Evolutionary conservation across 2,888 invertebrate species (phyloP), one percentile per base, ranked within the genome.

Genomic region (Conistra vaccinii): DNA sequence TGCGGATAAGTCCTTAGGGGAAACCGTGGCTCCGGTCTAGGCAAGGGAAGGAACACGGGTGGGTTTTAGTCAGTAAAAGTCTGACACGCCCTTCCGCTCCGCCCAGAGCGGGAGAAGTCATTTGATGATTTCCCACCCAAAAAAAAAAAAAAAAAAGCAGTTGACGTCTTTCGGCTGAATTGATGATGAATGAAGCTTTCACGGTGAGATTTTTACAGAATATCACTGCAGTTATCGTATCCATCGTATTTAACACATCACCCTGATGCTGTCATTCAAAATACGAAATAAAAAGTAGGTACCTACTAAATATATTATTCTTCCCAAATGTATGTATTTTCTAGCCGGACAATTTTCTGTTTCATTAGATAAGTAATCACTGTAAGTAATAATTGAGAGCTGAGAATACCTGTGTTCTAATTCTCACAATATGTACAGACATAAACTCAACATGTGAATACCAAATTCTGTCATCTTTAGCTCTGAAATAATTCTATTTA

Each of bases 351-450:
- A 20, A 10, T 42, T 26, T 20, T 12, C 42, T 20, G 20, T 63
- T 29, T 20, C 20, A 26, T 42, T 45, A 29, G 0, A 20, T 20
- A 26, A 0, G 6, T 42, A 42, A 6, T 23, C 14, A 45, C 63
- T 75, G 32, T 20, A 45, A 60, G 26, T 20, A 45, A 53, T 60
- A 42, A 23, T 51, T 45, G 14, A 45, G 58, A 78, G 23, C 51
- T 29, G 5, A 53, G 29, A 29, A 51, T 6, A 65, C 14, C 1
- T 32, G 9, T 23, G 7, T 48, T 48, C 78, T 53, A 69, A 69
- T 76, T 78, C 78, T 45, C 60, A n/a, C n/a, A n/a, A n/a, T n/a
- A n/a, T n/a, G n/a, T n/a, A n/a, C n/a, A 35, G 35, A 35, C 39
- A 23, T 55, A 39, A 51, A 62, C 5, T 69, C 26, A 26, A 61